Evolutionary conservation across 2,113 vertebrate species (phyloP).

Genomic region (Pedetes capensis): DNA sequence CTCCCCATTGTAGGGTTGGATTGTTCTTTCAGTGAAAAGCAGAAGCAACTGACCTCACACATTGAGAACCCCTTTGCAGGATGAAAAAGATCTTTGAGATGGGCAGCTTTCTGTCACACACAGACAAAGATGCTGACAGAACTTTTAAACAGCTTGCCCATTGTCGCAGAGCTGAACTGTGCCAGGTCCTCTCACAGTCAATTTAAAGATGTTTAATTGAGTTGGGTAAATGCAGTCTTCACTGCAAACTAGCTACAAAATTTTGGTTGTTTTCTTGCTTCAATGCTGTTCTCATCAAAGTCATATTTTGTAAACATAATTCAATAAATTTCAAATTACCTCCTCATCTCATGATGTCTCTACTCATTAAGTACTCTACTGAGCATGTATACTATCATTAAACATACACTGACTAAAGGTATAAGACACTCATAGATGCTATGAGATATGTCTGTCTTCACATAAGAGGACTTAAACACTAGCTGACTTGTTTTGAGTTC

Average conservation of each 20-base stretch:
- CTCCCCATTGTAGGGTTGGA: background rate
- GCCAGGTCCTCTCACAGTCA: background rate
- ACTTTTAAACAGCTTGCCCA: background rate
- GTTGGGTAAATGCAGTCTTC: background rate
- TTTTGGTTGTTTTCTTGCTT: slow-evolving; percentile 9
- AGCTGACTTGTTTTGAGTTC: background rate
- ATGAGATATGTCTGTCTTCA: background rate
- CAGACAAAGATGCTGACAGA: background rate
- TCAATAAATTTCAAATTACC: background rate
- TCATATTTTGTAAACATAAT: background rate
- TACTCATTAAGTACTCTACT: background rate
- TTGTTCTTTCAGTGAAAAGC: background rate
- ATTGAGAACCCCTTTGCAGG: background rate
- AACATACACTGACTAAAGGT: background rate
- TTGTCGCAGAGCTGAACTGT: background rate
- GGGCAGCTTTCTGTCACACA: background rate
- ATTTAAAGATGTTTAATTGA: background rate
- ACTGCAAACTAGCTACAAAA: background rate
- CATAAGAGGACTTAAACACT: background rate
- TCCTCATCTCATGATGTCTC: background rate
- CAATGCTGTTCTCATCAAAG: background rate
- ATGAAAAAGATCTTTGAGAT: background rate
- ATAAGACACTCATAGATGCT: background rate
- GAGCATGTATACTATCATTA: background rate
- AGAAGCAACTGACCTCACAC: background rate